Conservation (phyloP, 1,140 invertebrate species). For the Papilio polytes region DNA sequence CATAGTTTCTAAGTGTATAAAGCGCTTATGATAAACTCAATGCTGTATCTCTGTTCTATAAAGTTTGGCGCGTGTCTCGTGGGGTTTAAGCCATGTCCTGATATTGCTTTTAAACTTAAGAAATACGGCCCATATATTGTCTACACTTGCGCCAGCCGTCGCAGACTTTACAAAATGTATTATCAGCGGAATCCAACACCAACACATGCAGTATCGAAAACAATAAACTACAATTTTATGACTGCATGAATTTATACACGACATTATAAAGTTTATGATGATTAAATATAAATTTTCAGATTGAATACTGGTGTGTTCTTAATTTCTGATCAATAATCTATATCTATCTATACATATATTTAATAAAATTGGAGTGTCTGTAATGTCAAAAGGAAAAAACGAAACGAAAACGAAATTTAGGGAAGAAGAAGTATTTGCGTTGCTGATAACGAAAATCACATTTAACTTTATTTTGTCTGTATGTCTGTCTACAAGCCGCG, state of each 20-base stretch:
- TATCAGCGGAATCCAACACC: conserved; percentile 32
- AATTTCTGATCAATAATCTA: neutral
- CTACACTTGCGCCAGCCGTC: conserved; percentile 54
- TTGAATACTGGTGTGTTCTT: neutral
- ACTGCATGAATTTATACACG: conserved; percentile 2
- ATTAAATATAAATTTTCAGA: conserved; percentile 13
- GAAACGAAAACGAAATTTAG: no score
- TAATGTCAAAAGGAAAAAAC: no score
- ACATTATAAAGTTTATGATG: conserved; percentile 5
- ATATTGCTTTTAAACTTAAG: conserved; percentile 67
- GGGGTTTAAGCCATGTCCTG: conserved; percentile 46
- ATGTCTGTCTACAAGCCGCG: no score
- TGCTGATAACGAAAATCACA: no score
- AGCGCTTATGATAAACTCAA: conserved; percentile 40
- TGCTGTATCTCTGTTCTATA: conserved; percentile 39
- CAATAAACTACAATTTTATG: conserved; percentile 32
- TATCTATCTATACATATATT: no score
- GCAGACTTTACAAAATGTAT: conserved; percentile 42
- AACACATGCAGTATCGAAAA: conserved; percentile 26
- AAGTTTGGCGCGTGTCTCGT: conserved; percentile 41
- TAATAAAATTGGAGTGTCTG: no score
- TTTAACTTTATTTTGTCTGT: no score
- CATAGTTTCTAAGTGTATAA: conserved; percentile 13
- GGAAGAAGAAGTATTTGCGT: no score
- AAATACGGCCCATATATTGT: conserved; percentile 66